Percentiles rank a stretch among this genome's conserved stretches.
Evolutionary conservation across 2,888 invertebrate species (phyloP).

Genomic region (Hypena proboscidalis): DNA sequence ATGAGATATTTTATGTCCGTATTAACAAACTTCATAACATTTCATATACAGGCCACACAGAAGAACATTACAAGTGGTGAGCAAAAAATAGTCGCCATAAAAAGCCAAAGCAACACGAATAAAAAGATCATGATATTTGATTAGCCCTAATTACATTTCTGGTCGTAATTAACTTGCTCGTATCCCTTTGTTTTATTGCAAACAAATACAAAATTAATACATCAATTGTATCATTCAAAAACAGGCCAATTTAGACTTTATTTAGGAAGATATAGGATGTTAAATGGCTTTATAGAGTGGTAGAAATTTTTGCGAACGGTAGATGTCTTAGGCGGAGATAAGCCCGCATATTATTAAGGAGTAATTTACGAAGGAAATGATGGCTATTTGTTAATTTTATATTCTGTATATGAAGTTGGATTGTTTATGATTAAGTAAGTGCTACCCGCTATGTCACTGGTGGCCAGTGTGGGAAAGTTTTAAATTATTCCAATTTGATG

Average conservation of each 20-base stretch:
- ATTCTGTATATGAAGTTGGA: constrained; percentile 54
- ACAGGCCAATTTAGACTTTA: constrained; percentile 50
- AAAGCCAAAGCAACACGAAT: constrained; percentile 64
- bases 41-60: constrained; percentile 48
- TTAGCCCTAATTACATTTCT: constrained; percentile 83
- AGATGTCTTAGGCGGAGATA: constrained; percentile 79
- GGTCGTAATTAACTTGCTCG: constrained; percentile 79
- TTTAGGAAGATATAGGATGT: constrained; percentile 21
- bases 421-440: constrained; percentile 59
- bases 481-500: too few species aligned
- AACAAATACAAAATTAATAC: constrained; percentile 50
- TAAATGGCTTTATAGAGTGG: constrained; percentile 8
- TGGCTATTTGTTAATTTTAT: constrained; percentile 81
- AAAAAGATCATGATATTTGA: constrained; percentile 81
- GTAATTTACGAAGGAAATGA: constrained; percentile 80
- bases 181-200: constrained; percentile 82
- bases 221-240: constrained; percentile 16
- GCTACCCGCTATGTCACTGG: too few species aligned
- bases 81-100: constrained; percentile 52
- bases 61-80: constrained; percentile 39
- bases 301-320: constrained; percentile 36
- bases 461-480: too few species aligned
- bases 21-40: constrained; percentile 30
- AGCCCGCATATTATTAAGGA: constrained; percentile 75
- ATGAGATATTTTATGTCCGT: too few species aligned